Conservation (phyloP, 2,888 invertebrate genomes). For the Drosophila hamatofila region DNA sequence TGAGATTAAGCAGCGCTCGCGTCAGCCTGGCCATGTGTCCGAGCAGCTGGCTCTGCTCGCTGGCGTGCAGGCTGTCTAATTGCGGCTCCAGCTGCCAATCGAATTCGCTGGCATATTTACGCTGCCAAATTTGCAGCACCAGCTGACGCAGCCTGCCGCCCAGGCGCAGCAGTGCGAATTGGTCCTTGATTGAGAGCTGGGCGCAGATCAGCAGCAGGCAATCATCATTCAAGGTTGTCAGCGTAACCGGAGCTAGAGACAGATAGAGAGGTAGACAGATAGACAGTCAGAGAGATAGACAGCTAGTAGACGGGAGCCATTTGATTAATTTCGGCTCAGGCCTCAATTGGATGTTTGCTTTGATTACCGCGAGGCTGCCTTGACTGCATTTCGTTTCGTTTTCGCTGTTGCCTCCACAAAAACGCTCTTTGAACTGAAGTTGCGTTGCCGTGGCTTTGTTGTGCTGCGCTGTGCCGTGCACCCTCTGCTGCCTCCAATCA, state of each 20-base stretch:
- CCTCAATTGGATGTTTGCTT: constrained; percentile 12
- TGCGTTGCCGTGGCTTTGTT: constrained; percentile 19
- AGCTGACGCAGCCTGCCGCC: constrained; percentile 43
- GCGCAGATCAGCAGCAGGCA: constrained; percentile 66
- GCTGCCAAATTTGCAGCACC: constrained; percentile 57
- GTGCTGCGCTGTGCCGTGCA: constrained; percentile 17
- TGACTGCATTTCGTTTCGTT: constrained; percentile 33
- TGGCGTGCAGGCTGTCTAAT: constrained; percentile 39
- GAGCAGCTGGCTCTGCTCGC: constrained; percentile 49
- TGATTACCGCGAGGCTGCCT: constrained; percentile 39
- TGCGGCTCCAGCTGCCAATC: constrained; percentile 50
- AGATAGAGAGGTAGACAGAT: not conserved
- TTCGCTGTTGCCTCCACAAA: constrained; percentile 37
- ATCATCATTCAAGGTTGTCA: constrained; percentile 64
- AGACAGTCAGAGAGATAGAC: not conserved
- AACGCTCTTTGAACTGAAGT: constrained; percentile 47
- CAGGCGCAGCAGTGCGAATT: constrained; percentile 57
- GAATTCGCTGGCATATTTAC: constrained; percentile 52
- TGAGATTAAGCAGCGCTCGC: constrained; percentile 52
- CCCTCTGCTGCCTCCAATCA: constrained; percentile 65
- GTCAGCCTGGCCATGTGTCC: constrained; percentile 44
- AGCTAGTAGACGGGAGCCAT: not conserved
- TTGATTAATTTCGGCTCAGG: constrained; percentile 8
- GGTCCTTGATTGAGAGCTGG: constrained; percentile 55
- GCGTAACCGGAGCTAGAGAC: constrained; percentile 2